A percentile compares a stretch with the other conserved stretches of the same genome.
Conservation (phyloP, 2,797 vertebrate genomes). For the Craterocephalus amniculus region DNA sequence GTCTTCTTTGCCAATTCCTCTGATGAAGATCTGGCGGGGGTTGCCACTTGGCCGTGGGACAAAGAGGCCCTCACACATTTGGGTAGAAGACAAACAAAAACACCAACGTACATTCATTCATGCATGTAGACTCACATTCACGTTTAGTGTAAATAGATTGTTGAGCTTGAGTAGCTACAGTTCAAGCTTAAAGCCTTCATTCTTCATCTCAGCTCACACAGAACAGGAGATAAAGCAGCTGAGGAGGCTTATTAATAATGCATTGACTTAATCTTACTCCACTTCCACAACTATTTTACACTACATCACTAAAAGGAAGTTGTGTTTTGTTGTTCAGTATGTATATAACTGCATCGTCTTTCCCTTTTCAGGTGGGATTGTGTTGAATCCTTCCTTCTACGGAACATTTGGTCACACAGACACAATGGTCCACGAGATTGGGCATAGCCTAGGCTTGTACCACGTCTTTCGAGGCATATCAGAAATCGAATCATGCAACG, state of each 20-base stretch:
- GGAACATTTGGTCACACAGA: slow-evolving; percentile 95
- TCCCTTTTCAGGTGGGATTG: slow-evolving; percentile 81
- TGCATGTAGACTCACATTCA: slow-evolving; percentile 24
- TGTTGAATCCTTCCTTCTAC: slow-evolving; percentile 96
- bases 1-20: slow-evolving; percentile 99
- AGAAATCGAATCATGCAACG: slow-evolving; percentile 96
- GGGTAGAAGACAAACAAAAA: slow-evolving; percentile 81
- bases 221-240: slow-evolving; percentile 63
- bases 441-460: slow-evolving; percentile 96
- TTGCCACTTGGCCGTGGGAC: slow-evolving; percentile 99
- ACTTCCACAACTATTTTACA: slow-evolving; percentile 32
- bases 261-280: slow-evolving; percentile 49
- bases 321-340: slow-evolving; percentile 19
- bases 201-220: slow-evolving; percentile 51
- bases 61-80: slow-evolving; percentile 97
- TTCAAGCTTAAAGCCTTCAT: slow-evolving; percentile 54
- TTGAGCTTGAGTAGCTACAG: slow-evolving; percentile 63
- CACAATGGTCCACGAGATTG: slow-evolving; percentile 98
- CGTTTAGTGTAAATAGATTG: slow-evolving; percentile 25
- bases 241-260: slow-evolving; percentile 64
- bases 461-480: slow-evolving; percentile 98
- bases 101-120: slow-evolving; percentile 33
- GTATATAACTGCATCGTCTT: slow-evolving; percentile 11
- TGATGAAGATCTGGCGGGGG: slow-evolving; percentile 96
- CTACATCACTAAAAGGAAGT: slow-evolving; percentile 21